Conservation (phyloP, 2,888 invertebrate genomes). For the Agriopis leucophaearia region DNA sequence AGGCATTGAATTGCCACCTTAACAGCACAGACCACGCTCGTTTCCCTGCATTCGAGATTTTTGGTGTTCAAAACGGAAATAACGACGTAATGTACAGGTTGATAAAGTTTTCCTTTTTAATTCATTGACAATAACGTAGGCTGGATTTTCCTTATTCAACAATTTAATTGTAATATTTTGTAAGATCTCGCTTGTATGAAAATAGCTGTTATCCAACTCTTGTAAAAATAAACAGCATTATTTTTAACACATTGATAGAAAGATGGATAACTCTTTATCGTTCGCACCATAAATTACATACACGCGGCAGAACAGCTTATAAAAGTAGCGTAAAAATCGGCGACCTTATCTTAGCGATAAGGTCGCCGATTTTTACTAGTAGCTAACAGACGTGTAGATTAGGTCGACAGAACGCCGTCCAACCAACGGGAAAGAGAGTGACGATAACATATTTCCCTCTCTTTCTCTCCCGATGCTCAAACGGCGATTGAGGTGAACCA, state of each 20-base stretch:
- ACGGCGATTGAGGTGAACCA: too few species aligned
- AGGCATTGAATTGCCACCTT: too few species aligned
- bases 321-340: too few species aligned
- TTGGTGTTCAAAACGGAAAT: constrained; percentile 12
- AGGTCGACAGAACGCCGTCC: too few species aligned
- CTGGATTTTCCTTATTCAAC: neutral
- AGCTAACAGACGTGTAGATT: too few species aligned
- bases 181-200: neutral
- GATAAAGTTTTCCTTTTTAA: constrained; percentile 22
- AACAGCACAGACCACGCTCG: constrained; percentile 13
- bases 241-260: neutral
- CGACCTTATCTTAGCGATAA: too few species aligned
- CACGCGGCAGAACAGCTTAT: too few species aligned
- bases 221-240: neutral
- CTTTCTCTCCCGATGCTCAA: too few species aligned
- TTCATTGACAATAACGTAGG: neutral
- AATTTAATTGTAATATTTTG: neutral
- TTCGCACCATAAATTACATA: neutral
- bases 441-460: too few species aligned
- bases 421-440: too few species aligned
- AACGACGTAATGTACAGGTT: constrained; percentile 17
- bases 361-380: too few species aligned
- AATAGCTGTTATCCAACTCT: neutral
- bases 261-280: too few species aligned
- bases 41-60: neutral